Percentiles rank a stretch among this genome's conserved stretches.
These are phyloP conservation scores for Ageneiosus marmoratus DNA, from an alignment of 2,113 vertebrate genomes.

Conservation along the genomic window DNA sequence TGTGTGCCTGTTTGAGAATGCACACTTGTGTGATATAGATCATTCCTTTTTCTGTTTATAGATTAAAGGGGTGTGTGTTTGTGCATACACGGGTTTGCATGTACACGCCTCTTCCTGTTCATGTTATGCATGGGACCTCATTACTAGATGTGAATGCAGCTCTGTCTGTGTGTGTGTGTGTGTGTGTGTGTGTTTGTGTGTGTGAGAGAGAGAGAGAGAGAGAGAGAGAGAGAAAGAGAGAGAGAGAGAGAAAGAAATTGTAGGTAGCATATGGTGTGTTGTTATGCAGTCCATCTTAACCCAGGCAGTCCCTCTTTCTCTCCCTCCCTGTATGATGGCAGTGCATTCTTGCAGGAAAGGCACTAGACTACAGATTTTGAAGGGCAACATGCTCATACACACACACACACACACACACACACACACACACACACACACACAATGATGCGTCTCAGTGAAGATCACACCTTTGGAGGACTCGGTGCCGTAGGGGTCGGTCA, in stretches of 20 bases:
- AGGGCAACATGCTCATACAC: slow-evolving; percentile 57
- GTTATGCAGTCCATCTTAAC: slow-evolving; percentile 46
- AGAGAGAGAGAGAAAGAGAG: not conserved
- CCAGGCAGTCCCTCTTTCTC: slow-evolving; percentile 41
- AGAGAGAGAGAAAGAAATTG: not conserved
- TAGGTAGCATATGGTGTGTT: slow-evolving; percentile 46
- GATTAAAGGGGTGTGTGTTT: not conserved
- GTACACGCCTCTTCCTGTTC: not conserved
- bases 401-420: not conserved
- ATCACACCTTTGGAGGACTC: slow-evolving; percentile 91
- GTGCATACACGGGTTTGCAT: not conserved
- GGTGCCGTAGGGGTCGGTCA: slow-evolving; percentile 82
- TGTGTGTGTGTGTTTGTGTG: too few relatives aligned
- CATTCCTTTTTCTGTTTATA: slow-evolving; percentile 30
- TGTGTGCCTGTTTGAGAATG: not conserved
- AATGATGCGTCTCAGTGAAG: not conserved
- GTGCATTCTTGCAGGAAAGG: slow-evolving; percentile 52
- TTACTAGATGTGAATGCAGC: not conserved
- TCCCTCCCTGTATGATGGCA: slow-evolving; percentile 51
- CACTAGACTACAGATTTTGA: slow-evolving; percentile 62
- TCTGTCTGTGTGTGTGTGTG: not conserved
- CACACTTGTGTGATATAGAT: not conserved
- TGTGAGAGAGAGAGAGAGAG: too few relatives aligned
- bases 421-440: not conserved
- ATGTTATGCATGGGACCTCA: not conserved